Evolutionary conservation across 2,113 vertebrate species (phyloP).

Genomic region (Pseudopodoces humilis): DNA sequence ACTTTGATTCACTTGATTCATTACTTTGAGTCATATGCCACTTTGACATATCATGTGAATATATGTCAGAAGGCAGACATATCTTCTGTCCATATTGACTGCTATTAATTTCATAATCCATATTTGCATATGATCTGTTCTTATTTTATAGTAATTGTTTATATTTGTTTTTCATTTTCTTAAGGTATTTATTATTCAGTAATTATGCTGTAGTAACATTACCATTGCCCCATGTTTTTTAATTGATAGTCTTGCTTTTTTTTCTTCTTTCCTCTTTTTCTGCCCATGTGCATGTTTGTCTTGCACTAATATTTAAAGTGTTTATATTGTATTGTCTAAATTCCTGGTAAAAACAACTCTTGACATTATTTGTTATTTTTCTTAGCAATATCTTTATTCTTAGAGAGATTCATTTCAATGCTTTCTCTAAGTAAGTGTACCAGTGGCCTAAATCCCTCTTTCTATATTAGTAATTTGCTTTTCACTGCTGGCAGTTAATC

Average conservation of each 20-base stretch:
- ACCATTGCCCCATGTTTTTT: neutral
- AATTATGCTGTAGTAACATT: neutral
- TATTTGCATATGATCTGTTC: neutral
- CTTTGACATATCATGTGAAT: no score
- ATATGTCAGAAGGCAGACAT: no score
- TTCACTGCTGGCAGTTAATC: neutral
- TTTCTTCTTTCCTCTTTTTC: neutral
- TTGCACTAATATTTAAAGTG: neutral
- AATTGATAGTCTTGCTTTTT: neutral
- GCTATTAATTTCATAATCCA: neutral
- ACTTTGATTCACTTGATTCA: neutral
- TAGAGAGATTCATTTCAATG: neutral
- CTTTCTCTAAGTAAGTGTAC: neutral
- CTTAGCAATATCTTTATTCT: neutral
- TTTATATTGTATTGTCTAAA: neutral
- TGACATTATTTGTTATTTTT: neutral
- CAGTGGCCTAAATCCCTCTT: neutral
- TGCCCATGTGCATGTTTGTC: fast-evolving
- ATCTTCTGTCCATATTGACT: neutral
- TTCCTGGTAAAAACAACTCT: neutral
- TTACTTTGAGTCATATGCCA: no score
- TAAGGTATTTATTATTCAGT: neutral
- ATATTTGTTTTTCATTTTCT: neutral
- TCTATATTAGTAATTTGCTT: neutral
- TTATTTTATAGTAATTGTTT: neutral